These are phyloP conservation scores for Clivina fossor DNA, from an alignment of 2,888 invertebrate species.

Conservation along the genomic window DNA sequence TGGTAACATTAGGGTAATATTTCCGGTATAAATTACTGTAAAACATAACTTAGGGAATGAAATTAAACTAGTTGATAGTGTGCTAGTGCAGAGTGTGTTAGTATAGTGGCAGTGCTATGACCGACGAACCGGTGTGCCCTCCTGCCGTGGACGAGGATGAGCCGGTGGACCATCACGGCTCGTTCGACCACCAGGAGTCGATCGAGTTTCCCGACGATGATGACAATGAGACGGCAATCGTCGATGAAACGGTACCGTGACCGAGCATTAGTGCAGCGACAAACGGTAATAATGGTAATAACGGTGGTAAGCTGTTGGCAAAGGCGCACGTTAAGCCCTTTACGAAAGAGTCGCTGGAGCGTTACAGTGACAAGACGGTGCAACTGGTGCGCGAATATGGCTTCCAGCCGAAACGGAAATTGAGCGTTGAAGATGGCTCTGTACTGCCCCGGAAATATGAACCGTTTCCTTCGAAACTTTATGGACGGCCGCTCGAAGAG, in stretches of 20 bases:
- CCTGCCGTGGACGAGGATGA: conserved; percentile 29
- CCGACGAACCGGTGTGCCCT: conserved; percentile 4
- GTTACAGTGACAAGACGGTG: conserved; percentile 79
- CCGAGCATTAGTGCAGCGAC: background rate
- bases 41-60: no score
- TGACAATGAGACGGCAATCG: no score
- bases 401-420: conserved; percentile 83
- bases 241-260: no score
- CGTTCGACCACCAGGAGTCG: no score
- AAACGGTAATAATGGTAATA: background rate
- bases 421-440: conserved; percentile 87
- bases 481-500: conserved; percentile 91
- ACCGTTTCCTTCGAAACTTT: conserved; percentile 84
- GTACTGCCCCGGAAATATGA: conserved; percentile 85
- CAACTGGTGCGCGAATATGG: conserved; percentile 88
- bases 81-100: conserved; percentile 15
- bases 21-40: no score
- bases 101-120: conserved; percentile 14
- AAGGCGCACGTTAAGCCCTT: conserved; percentile 65
- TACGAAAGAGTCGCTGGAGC: conserved; percentile 81
- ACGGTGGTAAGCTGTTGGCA: conserved; percentile 33
- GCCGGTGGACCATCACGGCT: conserved; percentile 22
- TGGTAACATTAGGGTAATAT: no score
- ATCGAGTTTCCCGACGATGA: conserved; percentile 1
- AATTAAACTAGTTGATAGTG: no score